Conservation (phyloP, 64 coral and sea anemone genomes). For the Stichodactyla helianthus region DNA sequence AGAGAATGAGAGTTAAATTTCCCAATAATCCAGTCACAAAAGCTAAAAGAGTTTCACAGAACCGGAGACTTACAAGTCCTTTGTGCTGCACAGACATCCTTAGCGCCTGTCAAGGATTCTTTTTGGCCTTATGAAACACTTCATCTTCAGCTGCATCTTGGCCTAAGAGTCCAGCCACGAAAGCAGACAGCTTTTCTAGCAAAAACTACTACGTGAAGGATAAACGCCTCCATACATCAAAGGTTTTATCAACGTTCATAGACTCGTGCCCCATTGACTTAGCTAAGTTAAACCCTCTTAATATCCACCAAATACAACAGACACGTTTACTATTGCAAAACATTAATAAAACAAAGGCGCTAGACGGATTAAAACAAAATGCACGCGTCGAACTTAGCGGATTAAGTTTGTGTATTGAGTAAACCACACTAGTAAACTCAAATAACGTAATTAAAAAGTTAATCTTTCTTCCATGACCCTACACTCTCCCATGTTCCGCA, state of each 20-base stretch:
- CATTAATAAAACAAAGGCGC: neutral
- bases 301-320: neutral
- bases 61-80: neutral
- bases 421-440: neutral
- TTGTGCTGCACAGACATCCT: neutral
- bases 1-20: too few species aligned
- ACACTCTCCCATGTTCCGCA: too few species aligned
- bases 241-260: too few species aligned
- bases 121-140: too few species aligned
- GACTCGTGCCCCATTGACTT: neutral
- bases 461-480: too few species aligned
- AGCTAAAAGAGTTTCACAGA: neutral
- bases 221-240: neutral
- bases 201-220: neutral
- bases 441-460: neutral
- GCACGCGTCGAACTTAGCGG: neutral
- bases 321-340: neutral
- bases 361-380: neutral
- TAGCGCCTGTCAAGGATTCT: neutral
- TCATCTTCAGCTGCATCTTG: too few species aligned
- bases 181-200: too few species aligned
- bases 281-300: neutral
- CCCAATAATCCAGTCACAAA: neutral
- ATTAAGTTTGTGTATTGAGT: neutral
- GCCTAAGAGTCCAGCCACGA: too few species aligned